A percentile compares a stretch with the other conserved stretches of the same genome.
These are phyloP conservation scores for Luperina testacea DNA, from an alignment of 2,888 invertebrate species.

Conservation along the genomic window DNA sequence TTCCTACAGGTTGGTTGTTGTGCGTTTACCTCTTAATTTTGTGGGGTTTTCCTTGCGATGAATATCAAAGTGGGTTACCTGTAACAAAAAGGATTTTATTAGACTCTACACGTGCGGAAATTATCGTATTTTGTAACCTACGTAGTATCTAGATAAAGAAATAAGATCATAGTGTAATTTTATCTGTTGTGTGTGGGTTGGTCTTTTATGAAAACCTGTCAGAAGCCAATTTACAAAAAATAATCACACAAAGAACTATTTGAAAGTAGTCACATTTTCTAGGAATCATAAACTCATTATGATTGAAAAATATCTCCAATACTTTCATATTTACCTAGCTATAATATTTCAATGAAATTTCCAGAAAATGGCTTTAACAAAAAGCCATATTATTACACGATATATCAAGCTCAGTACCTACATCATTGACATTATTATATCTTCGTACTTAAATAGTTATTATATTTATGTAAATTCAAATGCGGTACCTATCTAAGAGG, in stretches of 20 bases:
- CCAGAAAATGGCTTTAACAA: conserved; percentile 3
- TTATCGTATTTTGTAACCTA: not conserved
- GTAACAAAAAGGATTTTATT: conserved; percentile 71
- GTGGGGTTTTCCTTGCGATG: conserved; percentile 57
- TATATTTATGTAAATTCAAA: conserved; percentile 48
- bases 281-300: conserved; percentile 20
- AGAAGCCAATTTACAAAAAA: not conserved
- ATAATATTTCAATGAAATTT: conserved; percentile 7
- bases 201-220: not conserved
- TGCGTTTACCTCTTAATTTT: conserved; percentile 69
- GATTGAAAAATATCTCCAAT: conserved; percentile 36
- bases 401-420: conserved; percentile 31
- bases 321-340: conserved; percentile 17
- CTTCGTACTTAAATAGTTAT: conserved; percentile 14
- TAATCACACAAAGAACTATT: not conserved
- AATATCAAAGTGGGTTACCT: conserved; percentile 72
- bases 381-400: conserved; percentile 12
- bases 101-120: conserved; percentile 9
- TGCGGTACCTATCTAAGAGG: conserved; percentile 27
- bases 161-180: not conserved
- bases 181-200: not conserved
- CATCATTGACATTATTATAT: conserved; percentile 46
- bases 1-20: conserved; percentile 69
- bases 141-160: not conserved
- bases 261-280: not conserved